These are phyloP conservation scores for Coracias cyanogaster DNA, from an alignment of 2,797 vertebrate species.

Conservation along the genomic window DNA sequence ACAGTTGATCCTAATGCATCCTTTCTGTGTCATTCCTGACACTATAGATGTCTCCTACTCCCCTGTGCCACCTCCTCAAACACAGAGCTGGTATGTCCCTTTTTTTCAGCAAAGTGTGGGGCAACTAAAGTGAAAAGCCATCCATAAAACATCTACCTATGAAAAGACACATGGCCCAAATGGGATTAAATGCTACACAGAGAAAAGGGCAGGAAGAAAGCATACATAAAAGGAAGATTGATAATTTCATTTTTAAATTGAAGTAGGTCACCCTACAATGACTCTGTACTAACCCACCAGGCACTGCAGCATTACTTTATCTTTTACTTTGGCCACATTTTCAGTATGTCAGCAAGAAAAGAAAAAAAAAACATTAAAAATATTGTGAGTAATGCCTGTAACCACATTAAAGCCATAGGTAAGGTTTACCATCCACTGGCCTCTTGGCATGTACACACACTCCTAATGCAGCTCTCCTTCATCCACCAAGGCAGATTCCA, in stretches of 20 bases:
- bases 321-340: background rate
- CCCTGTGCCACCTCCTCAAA: background rate
- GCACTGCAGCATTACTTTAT: background rate
- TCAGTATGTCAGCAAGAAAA: background rate
- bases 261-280: background rate
- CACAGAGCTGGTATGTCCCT: rapidly evolving
- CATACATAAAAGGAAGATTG: background rate
- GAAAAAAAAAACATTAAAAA: background rate
- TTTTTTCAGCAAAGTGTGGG: background rate
- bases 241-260: background rate
- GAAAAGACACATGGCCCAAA: background rate
- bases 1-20: background rate
- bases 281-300: background rate
- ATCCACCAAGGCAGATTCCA: background rate
- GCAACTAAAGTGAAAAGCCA: background rate
- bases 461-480: background rate
- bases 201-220: background rate
- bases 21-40: background rate
- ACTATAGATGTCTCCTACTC: background rate
- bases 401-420: background rate
- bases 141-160: background rate
- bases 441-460: rapidly evolving
- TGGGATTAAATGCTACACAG: background rate
- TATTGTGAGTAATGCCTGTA: background rate
- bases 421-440: background rate